Percentiles rank a stretch among this genome's conserved stretches.
Evolutionary conservation across 2,797 vertebrate genomes (phyloP).

Genomic region (Anas bernieri): DNA sequence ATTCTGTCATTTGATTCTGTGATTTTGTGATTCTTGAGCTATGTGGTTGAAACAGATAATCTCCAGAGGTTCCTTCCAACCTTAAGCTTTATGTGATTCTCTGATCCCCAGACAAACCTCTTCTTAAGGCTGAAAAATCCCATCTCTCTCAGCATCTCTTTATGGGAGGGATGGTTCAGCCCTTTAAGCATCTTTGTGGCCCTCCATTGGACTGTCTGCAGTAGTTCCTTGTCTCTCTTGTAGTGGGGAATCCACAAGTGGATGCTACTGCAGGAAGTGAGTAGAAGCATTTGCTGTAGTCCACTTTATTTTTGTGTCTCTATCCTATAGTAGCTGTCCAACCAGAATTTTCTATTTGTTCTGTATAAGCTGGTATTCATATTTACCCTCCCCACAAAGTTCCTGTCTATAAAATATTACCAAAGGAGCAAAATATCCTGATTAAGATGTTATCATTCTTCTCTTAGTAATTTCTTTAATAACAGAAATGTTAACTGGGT

Average conservation of each 20-base stretch:
- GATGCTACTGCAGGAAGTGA: not conserved
- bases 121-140: not conserved
- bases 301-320: not conserved
- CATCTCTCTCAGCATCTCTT: not conserved
- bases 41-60: not conserved
- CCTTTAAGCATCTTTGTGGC: not conserved
- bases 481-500: not conserved
- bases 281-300: not conserved
- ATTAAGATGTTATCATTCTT: not conserved
- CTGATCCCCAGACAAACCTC: not conserved
- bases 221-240: not conserved
- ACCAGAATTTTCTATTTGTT: not conserved
- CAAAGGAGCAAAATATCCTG: not conserved
- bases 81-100: not conserved
- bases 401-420: not conserved
- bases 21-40: not conserved
- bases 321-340: fast-evolving
- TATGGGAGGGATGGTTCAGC: not conserved
- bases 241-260: not conserved
- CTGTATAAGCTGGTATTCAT: not conserved
- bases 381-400: not conserved
- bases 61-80: not conserved
- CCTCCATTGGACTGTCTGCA: not conserved
- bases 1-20: too few relatives aligned
- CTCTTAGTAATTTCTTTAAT: not conserved